Base-by-base conservation (phyloP, 2,888 invertebrate species). In the Dioctria rufipes region DNA sequence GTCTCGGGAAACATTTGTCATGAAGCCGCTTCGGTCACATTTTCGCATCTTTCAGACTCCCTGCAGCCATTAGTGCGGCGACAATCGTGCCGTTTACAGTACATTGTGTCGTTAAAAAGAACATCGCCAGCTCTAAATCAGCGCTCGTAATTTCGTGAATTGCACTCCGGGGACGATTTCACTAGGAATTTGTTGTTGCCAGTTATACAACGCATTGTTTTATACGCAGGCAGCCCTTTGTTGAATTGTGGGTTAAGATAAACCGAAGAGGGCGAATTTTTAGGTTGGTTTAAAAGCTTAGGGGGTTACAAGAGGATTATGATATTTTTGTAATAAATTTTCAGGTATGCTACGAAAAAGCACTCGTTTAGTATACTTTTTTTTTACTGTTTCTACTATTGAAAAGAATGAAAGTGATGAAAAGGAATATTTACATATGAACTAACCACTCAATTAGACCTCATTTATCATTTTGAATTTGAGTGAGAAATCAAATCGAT, bases 101-200 rank as follows among this genome's bases (percentile, higher is more conserved):
- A 73, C 73, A 54, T 40, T 73, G 58, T 63, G 77, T 46, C 42
- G 67, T 79, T 79, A 67, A 67, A 67, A 58, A 79, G 58, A 79
- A 66, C 82, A 82, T 82, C 80, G 79, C 80, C 79, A 83, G 82
- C 83, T 83, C 81, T 84, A 84, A 84, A 84, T 84, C 85, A 85
- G 83, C 83, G 84, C 83, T 84, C 84, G 84, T 84, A 85, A 87
- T 88, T 87, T 87, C 84, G 78, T 80, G 84, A 85, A 88, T 86
- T 83, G 84, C 85, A 86, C 87, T 84, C 88, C 60, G 65, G 86
- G 84, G 86, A 85, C 54, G 66, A 65, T 79, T 82, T 80, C 80
- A 67, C 69, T 77, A 80, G 69, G 81, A 75, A 82, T 82, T 82
- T 82, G 82, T 80, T 73, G 49, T 81, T 77, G 61, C 63, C 63